A percentile compares a stretch with the other conserved stretches of the same genome.
Evolutionary conservation across 2,888 invertebrate species (phyloP).

Genomic region (Microctonus brassicae): DNA sequence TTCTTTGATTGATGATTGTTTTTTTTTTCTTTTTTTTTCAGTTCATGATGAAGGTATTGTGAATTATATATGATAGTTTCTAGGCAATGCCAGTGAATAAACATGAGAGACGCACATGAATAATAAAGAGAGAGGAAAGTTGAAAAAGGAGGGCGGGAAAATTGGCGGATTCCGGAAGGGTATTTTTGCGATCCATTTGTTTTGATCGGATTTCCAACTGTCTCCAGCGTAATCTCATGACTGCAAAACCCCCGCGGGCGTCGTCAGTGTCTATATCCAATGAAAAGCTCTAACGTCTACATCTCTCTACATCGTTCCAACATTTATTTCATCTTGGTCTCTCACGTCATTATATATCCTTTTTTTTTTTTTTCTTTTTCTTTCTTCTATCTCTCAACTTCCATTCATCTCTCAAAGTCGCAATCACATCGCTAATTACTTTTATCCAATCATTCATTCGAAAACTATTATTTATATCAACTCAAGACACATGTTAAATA

Average conservation of each 20-base stretch:
- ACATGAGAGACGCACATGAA: slow-evolving; percentile 35
- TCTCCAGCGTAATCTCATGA: slow-evolving; percentile 62
- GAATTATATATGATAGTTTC: neutral
- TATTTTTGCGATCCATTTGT: slow-evolving; percentile 67
- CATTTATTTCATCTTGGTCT: slow-evolving; percentile 28
- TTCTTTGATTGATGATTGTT: too few species aligned
- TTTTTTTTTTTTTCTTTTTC: neutral
- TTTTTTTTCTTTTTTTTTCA: neutral
- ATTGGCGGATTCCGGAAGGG: slow-evolving; percentile 59
- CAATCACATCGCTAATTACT: slow-evolving; percentile 29
- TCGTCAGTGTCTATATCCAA: slow-evolving; percentile 57
- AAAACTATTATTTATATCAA: neutral
- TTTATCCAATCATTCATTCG: neutral
- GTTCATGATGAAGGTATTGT: neutral
- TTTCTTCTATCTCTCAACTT: too few species aligned
- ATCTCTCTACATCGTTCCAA: slow-evolving; percentile 49
- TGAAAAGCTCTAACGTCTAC: slow-evolving; percentile 62
- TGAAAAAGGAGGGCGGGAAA: slow-evolving; percentile 69
- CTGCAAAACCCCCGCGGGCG: slow-evolving; percentile 62
- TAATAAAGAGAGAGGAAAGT: slow-evolving; percentile 48
- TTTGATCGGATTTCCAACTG: slow-evolving; percentile 68
- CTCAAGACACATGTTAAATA: neutral
- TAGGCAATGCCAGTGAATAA: slow-evolving; percentile 15
- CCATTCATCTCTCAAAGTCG: slow-evolving; percentile 21
- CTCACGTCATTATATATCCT: neutral